Evolutionary conservation across 2,797 vertebrate species (phyloP), one percentile per base, ranked within the genome.

Genomic region (Benthosema pterotum): DNA sequence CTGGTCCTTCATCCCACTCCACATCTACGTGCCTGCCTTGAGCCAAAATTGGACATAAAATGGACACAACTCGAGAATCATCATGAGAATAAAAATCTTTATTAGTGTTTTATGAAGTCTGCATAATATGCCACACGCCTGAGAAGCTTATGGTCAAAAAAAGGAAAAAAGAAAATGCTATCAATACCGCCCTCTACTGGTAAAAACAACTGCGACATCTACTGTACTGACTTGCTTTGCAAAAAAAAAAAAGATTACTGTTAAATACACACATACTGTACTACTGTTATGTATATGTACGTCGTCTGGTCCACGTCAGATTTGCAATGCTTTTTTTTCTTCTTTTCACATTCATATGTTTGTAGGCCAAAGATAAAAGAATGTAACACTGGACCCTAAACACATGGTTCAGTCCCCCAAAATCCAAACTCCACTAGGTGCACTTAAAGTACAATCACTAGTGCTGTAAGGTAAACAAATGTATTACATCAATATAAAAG

Each of bases 61-160:
- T 19, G 6, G 42, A 19, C 17, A n/a, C 17, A 52, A 17, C 83
- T 1, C 60, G 67, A 55, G 57, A 73, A 58, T 85, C 55, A 52
- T 62, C 88, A 89, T 90, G 88, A 91, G 94, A 96, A 96, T 95
- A 95, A 95, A 94, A 96, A 94, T 90, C 92, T 97, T 97, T 97
- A 97, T 97, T 97, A 97, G 95, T 96, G 95, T 96, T 96, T 96
- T 95, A 95, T 95, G 94, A 96, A 95, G 93, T 96, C 95, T 94
- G 94, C 94, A 96, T 96, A 96, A 90, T 90, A 90, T 92, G 94
- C 93, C 96, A 96, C 95, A 97, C 93, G 84, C 94, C 94, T 95
- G 94, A 96, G 92, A 93, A 96, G 95, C 94, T 95, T 95, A 94
- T 95, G 86, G 87, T 95, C 93, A 94, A 91, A 91, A 91, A 90